Evolutionary conservation across 1,140 invertebrate genomes (phyloP).

Genomic region (Pararge aegeria): DNA sequence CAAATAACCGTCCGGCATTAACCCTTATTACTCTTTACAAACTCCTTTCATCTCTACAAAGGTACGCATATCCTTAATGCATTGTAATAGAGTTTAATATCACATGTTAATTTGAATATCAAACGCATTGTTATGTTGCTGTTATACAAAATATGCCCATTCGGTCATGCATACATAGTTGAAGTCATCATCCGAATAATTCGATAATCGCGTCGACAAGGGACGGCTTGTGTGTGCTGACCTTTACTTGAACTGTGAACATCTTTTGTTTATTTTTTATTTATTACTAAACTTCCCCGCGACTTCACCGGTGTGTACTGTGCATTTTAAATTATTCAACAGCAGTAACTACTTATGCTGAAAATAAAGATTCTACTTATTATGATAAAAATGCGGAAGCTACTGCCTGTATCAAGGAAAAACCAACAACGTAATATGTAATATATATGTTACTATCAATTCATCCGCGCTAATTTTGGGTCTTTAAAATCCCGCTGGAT

Average conservation of each 20-base stretch:
- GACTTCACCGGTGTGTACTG: no score
- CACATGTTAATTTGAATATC: constrained; percentile 22
- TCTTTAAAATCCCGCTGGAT: no score
- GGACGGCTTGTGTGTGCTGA: constrained; percentile 23
- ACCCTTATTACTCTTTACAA: constrained; percentile 60
- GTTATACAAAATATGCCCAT: constrained; percentile 36
- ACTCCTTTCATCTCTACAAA: constrained; percentile 28
- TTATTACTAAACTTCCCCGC: no score
- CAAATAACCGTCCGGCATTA: constrained; percentile 60
- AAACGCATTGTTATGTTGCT: constrained; percentile 25
- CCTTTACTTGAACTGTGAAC: constrained; percentile 27
- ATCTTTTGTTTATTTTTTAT: constrained; percentile 16
- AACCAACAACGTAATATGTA: no score
- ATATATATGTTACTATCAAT: no score
- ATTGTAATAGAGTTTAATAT: constrained; percentile 42
- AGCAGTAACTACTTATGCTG: no score
- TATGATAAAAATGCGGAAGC: no score
- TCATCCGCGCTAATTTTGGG: no score
- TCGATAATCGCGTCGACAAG: constrained; percentile 42
- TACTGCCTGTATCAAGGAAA: no score
- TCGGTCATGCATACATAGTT: constrained; percentile 34
- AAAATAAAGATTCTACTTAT: no score
- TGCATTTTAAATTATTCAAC: no score
- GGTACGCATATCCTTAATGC: constrained; percentile 27
- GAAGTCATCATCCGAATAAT: constrained; percentile 51